Conservation (phyloP, 2,113 vertebrate species). For the Zeus faber region DNA sequence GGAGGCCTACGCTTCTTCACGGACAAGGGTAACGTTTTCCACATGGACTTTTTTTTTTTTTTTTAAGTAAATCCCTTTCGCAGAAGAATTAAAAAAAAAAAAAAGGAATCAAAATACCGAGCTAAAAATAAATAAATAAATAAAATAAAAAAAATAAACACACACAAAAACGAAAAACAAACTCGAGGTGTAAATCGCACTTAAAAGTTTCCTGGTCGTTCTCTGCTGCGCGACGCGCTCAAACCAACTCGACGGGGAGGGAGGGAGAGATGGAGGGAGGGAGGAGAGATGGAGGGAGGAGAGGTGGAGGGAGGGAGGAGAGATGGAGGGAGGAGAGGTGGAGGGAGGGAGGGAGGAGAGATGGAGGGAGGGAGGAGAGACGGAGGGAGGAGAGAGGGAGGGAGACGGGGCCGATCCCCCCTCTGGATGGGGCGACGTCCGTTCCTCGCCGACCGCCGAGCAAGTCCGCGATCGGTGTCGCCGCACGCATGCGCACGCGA, state of each 20-base stretch:
- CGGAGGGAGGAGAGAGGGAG: not conserved
- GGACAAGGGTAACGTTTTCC: conserved; percentile 11
- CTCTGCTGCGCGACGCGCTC: conserved; percentile 48
- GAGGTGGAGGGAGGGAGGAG: conserved; percentile 10
- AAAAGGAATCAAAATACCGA: not conserved
- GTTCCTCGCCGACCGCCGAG: too few relatives aligned
- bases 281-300: not conserved
- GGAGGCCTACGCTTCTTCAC: too few relatives aligned
- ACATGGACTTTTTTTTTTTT: conserved; percentile 18
- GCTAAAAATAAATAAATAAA: too few relatives aligned
- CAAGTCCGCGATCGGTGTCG: too few relatives aligned
- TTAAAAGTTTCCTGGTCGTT: conserved; percentile 25
- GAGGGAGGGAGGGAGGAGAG: conserved; percentile 18
- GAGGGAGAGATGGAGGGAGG: not conserved
- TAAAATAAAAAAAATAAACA: too few relatives aligned
- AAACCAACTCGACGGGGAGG: not conserved
- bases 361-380: conserved; percentile 3
- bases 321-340: not conserved
- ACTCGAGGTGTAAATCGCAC: too few relatives aligned
- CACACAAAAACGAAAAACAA: too few relatives aligned
- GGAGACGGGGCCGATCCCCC: conserved; percentile 29
- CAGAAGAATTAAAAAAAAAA: not conserved
- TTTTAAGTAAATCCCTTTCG: not conserved
- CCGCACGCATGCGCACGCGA: too few relatives aligned
- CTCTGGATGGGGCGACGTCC: conserved; percentile 57